Conservation (phyloP, 1,140 invertebrate genomes). For the Philopotamus ludificatus region DNA sequence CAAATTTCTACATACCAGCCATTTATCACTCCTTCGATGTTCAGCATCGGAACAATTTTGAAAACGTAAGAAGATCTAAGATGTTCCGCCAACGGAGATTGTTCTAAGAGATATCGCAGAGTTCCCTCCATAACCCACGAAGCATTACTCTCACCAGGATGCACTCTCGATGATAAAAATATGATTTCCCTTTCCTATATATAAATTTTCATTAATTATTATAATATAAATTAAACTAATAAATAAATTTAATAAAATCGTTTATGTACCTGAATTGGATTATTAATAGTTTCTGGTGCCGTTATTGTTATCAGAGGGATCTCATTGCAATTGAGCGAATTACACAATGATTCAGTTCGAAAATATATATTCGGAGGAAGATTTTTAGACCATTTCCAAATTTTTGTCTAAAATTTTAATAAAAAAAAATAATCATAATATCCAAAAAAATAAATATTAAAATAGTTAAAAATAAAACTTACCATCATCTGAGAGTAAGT, state of each 20-base stretch:
- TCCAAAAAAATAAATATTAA: conserved; percentile 8
- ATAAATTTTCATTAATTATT: conserved; percentile 12
- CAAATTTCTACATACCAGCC: conserved; percentile 69
- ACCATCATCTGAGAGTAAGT: conserved; percentile 80
- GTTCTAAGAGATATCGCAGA: conserved; percentile 66
- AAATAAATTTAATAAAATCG: conserved; percentile 12
- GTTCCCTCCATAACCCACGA: conserved; percentile 89
- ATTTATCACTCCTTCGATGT: conserved; percentile 85
- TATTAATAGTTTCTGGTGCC: conserved; percentile 57
- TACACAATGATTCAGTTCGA: conserved; percentile 67
- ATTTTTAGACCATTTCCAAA: conserved; percentile 62
- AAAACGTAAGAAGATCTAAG: conserved; percentile 76
- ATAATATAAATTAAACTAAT: conserved; percentile 13
- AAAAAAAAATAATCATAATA: conserved; percentile 34
- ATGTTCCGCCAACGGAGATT: conserved; percentile 57
- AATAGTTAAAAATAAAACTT: conserved; percentile 43
- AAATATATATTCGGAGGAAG: conserved; percentile 55
- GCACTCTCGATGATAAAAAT: conserved; percentile 79
- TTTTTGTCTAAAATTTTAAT: conserved; percentile 64
- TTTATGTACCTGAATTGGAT: conserved; percentile 59
- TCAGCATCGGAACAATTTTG: conserved; percentile 86
- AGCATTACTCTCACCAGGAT: conserved; percentile 86
- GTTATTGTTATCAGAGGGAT: conserved; percentile 82
- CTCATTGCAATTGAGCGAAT: conserved; percentile 72
- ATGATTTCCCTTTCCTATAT: conserved; percentile 65